These are phyloP conservation scores for Oasisia sp. DNA, from an alignment of 2,888 invertebrate species.

Conservation along the genomic window DNA sequence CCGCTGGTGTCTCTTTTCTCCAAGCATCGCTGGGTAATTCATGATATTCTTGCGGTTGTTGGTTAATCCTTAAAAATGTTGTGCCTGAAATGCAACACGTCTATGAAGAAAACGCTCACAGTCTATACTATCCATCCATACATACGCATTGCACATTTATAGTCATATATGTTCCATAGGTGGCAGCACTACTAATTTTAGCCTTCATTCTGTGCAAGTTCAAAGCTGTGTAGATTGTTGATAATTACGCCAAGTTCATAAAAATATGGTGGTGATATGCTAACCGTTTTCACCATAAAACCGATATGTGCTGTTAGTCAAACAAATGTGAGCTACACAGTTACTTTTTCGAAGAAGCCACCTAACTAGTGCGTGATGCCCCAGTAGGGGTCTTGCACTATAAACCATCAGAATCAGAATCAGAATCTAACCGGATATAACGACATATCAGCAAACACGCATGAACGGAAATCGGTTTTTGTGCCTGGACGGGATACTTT, in stretches of 20 bases:
- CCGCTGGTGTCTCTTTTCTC: too few relatives aligned
- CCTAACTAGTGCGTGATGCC: too few relatives aligned
- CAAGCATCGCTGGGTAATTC: too few relatives aligned
- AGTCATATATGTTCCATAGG: not conserved
- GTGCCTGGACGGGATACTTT: constrained; percentile 13
- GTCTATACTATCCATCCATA: too few relatives aligned
- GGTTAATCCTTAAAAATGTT: too few relatives aligned
- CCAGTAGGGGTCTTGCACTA: too few relatives aligned
- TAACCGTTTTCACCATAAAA: not conserved
- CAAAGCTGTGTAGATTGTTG: not conserved
- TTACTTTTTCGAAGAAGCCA: not conserved
- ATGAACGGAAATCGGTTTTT: not conserved
- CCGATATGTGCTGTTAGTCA: not conserved
- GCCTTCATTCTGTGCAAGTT: not conserved
- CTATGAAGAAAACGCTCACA: too few relatives aligned
- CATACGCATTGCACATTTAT: not conserved
- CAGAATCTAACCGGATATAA: not conserved
- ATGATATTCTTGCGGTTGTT: too few relatives aligned
- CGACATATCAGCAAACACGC: not conserved
- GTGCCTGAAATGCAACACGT: too few relatives aligned
- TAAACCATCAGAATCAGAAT: too few relatives aligned
- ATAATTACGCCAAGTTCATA: not conserved
- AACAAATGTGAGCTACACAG: not conserved
- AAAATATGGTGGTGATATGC: not conserved
- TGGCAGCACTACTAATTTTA: not conserved